Evolutionary conservation across 2,888 invertebrate genomes (phyloP).

Genomic region (Ametastegia equiseti): DNA sequence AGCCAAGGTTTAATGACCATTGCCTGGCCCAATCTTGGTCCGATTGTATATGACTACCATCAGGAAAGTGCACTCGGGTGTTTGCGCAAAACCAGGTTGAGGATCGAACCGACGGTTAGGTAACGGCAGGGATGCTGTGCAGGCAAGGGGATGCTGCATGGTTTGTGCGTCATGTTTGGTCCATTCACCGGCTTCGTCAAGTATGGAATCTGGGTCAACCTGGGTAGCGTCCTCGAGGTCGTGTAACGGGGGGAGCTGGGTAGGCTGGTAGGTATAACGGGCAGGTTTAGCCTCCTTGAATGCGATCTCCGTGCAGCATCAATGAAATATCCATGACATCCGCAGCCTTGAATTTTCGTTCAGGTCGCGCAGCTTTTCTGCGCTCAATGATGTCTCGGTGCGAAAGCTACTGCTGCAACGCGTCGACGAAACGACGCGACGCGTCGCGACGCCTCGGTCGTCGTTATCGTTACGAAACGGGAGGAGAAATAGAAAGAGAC

Average conservation of each 20-base stretch:
- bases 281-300: conserved; percentile 53
- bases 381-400: neutral
- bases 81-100: neutral
- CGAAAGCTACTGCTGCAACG: neutral
- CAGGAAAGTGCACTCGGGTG: neutral
- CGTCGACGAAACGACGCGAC: neutral
- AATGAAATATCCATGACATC: conserved; percentile 59
- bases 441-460: neutral
- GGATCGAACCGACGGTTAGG: conserved; percentile 38
- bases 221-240: conserved; percentile 54
- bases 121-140: conserved; percentile 22
- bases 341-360: conserved; percentile 20
- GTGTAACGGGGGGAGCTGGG: no score
- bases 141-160: conserved; percentile 55
- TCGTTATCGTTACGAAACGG: conserved; percentile 18
- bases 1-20: neutral
- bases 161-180: conserved; percentile 70
- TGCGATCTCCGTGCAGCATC: conserved; percentile 60
- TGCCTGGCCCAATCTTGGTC: neutral
- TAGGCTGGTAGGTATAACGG: neutral
- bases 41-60: neutral
- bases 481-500: no score
- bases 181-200: conserved; percentile 68
- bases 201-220: conserved; percentile 66
- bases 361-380: conserved; percentile 16